Percentiles rank a stretch among this genome's conserved stretches.
These are phyloP conservation scores for Patella pellucida DNA, from an alignment of 2,888 invertebrate genomes.

Conservation along the genomic window DNA sequence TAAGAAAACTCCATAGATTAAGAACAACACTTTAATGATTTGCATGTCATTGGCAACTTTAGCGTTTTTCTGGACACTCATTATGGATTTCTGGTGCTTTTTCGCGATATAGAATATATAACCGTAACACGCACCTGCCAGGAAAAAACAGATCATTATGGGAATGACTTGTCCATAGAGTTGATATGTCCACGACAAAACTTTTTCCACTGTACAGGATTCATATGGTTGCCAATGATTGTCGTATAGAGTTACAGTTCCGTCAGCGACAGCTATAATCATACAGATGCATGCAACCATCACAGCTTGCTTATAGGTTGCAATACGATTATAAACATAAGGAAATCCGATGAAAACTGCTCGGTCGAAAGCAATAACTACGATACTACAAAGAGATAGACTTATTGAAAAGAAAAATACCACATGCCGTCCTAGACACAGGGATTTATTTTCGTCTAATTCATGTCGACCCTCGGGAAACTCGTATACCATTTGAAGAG, in stretches of 20 bases:
- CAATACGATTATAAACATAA: neutral
- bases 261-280: neutral
- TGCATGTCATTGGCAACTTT: neutral
- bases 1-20: neutral
- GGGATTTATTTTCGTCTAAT: neutral
- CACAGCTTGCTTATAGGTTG: neutral
- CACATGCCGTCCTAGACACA: neutral
- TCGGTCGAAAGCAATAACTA: neutral
- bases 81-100: neutral
- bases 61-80: neutral
- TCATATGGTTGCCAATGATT: neutral
- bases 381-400: neutral
- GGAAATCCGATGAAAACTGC: neutral
- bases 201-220: neutral
- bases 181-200: neutral
- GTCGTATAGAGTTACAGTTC: neutral
- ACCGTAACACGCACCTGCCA: neutral
- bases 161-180: neutral
- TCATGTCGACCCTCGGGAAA: neutral
- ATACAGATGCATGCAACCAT: neutral
- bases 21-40: slow-evolving; percentile 1
- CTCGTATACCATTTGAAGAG: neutral
- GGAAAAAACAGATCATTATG: neutral
- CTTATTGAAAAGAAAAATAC: neutral
- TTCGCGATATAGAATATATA: neutral